Conservation (phyloP, 2,113 vertebrate genomes). For the Thamnaconus septentrionalis region DNA sequence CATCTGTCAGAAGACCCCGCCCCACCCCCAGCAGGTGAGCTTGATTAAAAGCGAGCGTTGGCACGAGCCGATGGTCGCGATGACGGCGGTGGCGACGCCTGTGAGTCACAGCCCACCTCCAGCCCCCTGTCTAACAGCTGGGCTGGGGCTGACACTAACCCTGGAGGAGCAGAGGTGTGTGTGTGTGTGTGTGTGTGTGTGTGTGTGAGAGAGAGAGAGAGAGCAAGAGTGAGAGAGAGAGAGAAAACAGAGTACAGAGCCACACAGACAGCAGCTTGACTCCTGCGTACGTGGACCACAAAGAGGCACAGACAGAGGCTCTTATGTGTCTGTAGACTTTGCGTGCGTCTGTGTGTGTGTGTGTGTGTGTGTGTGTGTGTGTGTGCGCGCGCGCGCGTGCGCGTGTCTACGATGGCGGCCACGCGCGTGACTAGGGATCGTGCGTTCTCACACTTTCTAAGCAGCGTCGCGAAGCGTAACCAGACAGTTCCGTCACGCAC, state of each 20-base stretch:
- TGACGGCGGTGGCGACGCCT: not conserved
- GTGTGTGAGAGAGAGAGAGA: no score
- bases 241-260: slow-evolving; percentile 51
- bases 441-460: slow-evolving; percentile 41
- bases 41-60: slow-evolving; percentile 32
- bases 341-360: slow-evolving; percentile 28
- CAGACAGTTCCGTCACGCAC: slow-evolving; percentile 72
- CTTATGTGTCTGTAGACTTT: no score
- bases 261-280: slow-evolving; percentile 65
- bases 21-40: slow-evolving; percentile 22
- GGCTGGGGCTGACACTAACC: slow-evolving; percentile 34
- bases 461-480: slow-evolving; percentile 68
- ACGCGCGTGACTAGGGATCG: no score
- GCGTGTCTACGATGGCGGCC: no score
- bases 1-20: no score
- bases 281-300: slow-evolving; percentile 56
- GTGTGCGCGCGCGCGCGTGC: not conserved
- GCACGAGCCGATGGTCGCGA: slow-evolving; percentile 11
- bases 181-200: no score
- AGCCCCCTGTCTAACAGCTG: slow-evolving; percentile 35
- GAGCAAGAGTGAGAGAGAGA: no score
- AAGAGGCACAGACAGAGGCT: slow-evolving; percentile 58
- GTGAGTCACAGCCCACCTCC: slow-evolving; percentile 25
- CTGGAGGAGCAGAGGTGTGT: no score
- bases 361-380: slow-evolving; percentile 20